A percentile compares a stretch with the other conserved stretches of the same genome.
Conservation (phyloP, 2,797 vertebrate species). For the Sebastes wilsoni region DNA sequence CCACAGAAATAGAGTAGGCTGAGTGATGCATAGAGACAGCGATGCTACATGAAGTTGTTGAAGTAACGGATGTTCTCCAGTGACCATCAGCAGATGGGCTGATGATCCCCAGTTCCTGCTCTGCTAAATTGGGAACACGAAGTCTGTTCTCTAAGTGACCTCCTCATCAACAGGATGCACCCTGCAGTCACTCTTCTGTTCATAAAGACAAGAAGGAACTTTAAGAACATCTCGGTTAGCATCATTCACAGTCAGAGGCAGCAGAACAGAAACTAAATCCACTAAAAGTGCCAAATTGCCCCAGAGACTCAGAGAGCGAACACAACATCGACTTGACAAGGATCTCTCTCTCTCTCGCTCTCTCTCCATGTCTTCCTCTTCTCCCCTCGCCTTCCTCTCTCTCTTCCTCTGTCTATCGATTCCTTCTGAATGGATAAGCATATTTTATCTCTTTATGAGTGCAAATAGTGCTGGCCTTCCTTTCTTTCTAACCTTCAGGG, state of each 20-base stretch:
- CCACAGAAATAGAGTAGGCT: not conserved
- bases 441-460: constrained; percentile 65
- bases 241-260: constrained; percentile 50
- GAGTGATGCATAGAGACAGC: constrained; percentile 4
- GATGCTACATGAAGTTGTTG: constrained; percentile 25
- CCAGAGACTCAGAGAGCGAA: constrained; percentile 49
- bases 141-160: constrained; percentile 67
- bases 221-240: constrained; percentile 52
- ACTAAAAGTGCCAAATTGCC: constrained; percentile 63
- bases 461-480: constrained; percentile 35
- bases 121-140: constrained; percentile 69
- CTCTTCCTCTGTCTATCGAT: constrained; percentile 55
- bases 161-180: constrained; percentile 74
- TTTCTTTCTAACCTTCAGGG: constrained; percentile 55
- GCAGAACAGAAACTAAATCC: constrained; percentile 59
- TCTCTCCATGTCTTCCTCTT: constrained; percentile 7
- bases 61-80: constrained; percentile 49
- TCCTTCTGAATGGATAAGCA: constrained; percentile 65
- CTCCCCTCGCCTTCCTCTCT: constrained; percentile 11
- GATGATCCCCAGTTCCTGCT: constrained; percentile 55
- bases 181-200: constrained; percentile 71
- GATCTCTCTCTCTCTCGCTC: constrained; percentile 44
- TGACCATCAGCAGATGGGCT: constrained; percentile 65
- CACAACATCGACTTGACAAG: constrained; percentile 63
- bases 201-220: constrained; percentile 45